phyloP scores from a whole-genome alignment of 2,113 vertebrate genomes.

The Ameiurus melas region DNA sequence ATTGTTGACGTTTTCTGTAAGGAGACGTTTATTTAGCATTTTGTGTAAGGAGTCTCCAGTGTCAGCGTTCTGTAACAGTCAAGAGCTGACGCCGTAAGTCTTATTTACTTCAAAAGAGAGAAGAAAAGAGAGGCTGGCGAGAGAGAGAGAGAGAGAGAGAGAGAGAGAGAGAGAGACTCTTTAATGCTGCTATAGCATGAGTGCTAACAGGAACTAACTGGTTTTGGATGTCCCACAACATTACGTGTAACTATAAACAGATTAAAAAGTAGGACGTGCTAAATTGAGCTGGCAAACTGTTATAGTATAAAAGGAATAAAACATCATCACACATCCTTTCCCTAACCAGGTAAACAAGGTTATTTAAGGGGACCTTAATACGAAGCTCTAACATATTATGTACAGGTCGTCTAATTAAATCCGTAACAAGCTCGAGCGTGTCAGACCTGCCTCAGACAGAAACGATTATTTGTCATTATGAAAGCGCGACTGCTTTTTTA shows the following conservation, averaged over 20 bases:
- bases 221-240: background rate
- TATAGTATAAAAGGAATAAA: background rate
- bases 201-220: too few relatives aligned
- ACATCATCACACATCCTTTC: background rate
- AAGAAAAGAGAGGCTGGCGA: background rate
- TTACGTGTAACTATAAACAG: background rate
- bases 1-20: background rate
- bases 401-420: slow-evolving; percentile 26
- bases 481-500: slow-evolving; percentile 51
- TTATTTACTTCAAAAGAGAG: background rate
- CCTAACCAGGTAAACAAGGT: too few relatives aligned
- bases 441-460: slow-evolving; percentile 40
- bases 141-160: background rate
- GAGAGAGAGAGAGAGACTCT: background rate
- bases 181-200: background rate
- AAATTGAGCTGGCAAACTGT: background rate
- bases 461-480: slow-evolving; percentile 52
- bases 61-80: background rate
- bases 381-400: background rate
- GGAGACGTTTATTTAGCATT: background rate
- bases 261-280: background rate
- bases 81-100: background rate
- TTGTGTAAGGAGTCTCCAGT: background rate
- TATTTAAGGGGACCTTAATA: background rate
- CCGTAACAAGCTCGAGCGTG: slow-evolving; percentile 49